Evolutionary conservation across 2,113 vertebrate genomes (phyloP), one percentile per base, ranked within the genome.

Genomic region (Panurus biarmicus): DNA sequence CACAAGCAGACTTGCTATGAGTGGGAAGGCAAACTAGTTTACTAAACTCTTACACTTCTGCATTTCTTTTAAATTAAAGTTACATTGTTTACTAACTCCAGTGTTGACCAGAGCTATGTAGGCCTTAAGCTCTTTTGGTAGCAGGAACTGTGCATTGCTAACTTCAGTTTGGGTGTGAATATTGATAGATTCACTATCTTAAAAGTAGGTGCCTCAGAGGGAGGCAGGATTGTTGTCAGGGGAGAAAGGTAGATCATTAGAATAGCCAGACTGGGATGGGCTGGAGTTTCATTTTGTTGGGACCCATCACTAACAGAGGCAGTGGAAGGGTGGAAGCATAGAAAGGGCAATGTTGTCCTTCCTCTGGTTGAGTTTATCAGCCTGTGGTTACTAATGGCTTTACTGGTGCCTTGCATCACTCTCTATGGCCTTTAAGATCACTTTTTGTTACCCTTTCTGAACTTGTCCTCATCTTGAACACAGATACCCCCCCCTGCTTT

Each of bases 351-450:
- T 28, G 21, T 16, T 11, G 10, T 40, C 31, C 33, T 69, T 90
- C 40, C 23, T 85, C 40, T 74, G 56, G 33, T 3, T 1, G 5
- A 65, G 22, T 76, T 76, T 76, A 44, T 72, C 48, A 82, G 33
- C 18, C 56, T 74, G 47, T 47, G 50, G 6, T 93, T 51, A 40
- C 44, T 47, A 38, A 11, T 58, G 61, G 47, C 48, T 93, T 87
- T 50, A 38, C 7, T 71, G 35, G 8, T 70, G 51, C 48, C 56
- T 70, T 51, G 25, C 29, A 29, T 77, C 47, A 44, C 12, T 53
- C 29, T 60, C 1, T 40, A 0, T 18, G 33, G 23, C 3, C 0
- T 61, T 77, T 45, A 57, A n/a, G 13, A 33, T 26, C 53, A 51
- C 38, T 42, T 74, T 60, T 26, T 73, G 15, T 67, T 76, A 31